phyloP scores from a whole-genome alignment of 2,113 vertebrate species.

The Microcebus murinus region DNA sequence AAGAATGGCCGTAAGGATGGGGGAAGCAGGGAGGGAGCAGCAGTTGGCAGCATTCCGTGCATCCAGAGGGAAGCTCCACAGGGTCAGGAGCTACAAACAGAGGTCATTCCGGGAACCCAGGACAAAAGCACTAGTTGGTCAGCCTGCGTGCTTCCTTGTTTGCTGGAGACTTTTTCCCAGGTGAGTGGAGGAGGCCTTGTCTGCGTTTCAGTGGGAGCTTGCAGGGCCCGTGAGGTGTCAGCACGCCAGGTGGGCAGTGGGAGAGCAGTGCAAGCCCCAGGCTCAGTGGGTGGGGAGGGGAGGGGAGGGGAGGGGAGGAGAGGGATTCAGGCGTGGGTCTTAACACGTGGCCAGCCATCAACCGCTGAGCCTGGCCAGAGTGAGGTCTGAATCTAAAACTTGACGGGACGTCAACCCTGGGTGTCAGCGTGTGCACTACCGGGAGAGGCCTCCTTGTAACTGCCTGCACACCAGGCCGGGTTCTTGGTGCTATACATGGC shows the following conservation, averaged over 20 bases:
- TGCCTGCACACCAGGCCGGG: background rate
- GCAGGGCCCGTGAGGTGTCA: background rate
- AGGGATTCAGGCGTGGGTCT: background rate
- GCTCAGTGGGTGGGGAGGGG: background rate
- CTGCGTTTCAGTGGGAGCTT: background rate
- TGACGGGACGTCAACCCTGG: background rate
- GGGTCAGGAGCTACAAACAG: background rate
- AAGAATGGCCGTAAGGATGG: background rate
- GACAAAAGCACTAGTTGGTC: background rate
- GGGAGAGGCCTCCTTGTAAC: background rate
- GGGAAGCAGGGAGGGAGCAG: too few relatives aligned
- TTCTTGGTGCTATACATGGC: rapidly evolving
- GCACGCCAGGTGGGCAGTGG: background rate
- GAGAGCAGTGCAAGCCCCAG: background rate
- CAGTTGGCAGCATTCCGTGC: background rate
- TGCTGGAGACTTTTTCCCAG: background rate
- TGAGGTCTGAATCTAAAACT: background rate
- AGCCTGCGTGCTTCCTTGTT: too few relatives aligned
- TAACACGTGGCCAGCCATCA: background rate
- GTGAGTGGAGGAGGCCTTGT: background rate
- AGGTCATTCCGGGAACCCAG: background rate
- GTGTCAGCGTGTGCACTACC: rapidly evolving
- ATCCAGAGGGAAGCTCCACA: background rate
- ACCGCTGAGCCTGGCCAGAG: background rate
- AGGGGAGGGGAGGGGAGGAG: background rate